These are phyloP conservation scores for Pampusana beccarii DNA, from an alignment of 2,113 vertebrate species.

Conservation along the genomic window DNA sequence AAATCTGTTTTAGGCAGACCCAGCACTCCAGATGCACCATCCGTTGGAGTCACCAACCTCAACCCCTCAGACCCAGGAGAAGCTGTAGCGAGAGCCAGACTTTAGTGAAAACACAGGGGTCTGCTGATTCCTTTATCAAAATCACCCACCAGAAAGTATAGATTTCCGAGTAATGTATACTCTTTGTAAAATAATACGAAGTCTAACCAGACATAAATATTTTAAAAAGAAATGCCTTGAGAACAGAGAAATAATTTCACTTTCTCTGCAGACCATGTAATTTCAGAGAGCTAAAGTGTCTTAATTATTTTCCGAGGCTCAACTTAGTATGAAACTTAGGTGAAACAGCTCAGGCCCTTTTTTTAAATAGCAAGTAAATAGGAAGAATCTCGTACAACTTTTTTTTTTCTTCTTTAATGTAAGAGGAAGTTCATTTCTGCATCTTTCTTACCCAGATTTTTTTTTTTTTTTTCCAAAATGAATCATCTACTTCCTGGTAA, in stretches of 20 bases:
- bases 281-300: not conserved
- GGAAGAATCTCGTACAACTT: not conserved
- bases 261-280: not conserved
- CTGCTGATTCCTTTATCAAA: not conserved
- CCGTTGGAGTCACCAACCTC: not conserved
- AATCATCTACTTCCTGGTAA: constrained; percentile 60
- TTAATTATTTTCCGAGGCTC: not conserved
- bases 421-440: constrained; percentile 51
- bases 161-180: not conserved
- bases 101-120: not conserved
- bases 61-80: not conserved
- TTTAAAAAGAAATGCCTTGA: not conserved
- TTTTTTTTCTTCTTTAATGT: not conserved
- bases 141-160: not conserved
- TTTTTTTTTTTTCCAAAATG: not conserved
- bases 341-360: not conserved
- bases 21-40: not conserved
- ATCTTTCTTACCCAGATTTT: not conserved
- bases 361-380: not conserved
- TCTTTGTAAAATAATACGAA: not conserved
- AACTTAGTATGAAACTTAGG: not conserved
- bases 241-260: not conserved
- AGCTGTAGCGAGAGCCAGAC: not conserved
- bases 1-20: not conserved
- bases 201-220: not conserved